Conservation (phyloP, 2,888 invertebrate genomes). For the Phrixothrix hirtus region DNA sequence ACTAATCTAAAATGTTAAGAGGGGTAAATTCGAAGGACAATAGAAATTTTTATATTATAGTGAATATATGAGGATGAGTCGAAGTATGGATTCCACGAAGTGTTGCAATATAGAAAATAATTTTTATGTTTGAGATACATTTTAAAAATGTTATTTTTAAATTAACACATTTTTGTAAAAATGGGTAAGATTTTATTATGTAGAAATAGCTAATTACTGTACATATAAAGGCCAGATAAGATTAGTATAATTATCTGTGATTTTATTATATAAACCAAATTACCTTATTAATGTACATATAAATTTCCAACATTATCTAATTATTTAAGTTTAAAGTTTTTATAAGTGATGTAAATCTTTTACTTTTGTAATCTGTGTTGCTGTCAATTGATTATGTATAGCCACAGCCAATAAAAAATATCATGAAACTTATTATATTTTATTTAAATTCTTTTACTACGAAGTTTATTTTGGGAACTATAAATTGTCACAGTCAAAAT, state of each 20-base stretch:
- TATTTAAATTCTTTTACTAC: too few relatives aligned
- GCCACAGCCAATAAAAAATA: slow-evolving; percentile 45
- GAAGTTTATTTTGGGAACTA: too few relatives aligned
- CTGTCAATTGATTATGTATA: slow-evolving; percentile 48
- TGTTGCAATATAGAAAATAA: slow-evolving; percentile 23
- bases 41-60: slow-evolving; percentile 23
- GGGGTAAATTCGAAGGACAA: slow-evolving; percentile 21
- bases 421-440: too few relatives aligned
- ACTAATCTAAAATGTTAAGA: slow-evolving; percentile 2
- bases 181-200: slow-evolving; percentile 17
- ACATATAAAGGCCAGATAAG: slow-evolving; percentile 51
- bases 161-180: slow-evolving; percentile 14
- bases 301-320: slow-evolving; percentile 37
- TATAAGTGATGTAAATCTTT: slow-evolving; percentile 49
- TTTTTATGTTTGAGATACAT: slow-evolving; percentile 16
- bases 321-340: slow-evolving; percentile 50
- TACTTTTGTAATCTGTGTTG: slow-evolving; percentile 51
- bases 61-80: slow-evolving; percentile 4
- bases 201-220: slow-evolving; percentile 27
- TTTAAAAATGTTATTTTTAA: slow-evolving; percentile 21
- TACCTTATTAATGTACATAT: slow-evolving; percentile 39
- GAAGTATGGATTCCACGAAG: too few relatives aligned
- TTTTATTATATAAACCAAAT: slow-evolving; percentile 51
- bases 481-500: too few relatives aligned
- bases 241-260: slow-evolving; percentile 54